Evolutionary conservation across 2,113 vertebrate species (phyloP).

Genomic region (Hippocampus guttulatus): DNA sequence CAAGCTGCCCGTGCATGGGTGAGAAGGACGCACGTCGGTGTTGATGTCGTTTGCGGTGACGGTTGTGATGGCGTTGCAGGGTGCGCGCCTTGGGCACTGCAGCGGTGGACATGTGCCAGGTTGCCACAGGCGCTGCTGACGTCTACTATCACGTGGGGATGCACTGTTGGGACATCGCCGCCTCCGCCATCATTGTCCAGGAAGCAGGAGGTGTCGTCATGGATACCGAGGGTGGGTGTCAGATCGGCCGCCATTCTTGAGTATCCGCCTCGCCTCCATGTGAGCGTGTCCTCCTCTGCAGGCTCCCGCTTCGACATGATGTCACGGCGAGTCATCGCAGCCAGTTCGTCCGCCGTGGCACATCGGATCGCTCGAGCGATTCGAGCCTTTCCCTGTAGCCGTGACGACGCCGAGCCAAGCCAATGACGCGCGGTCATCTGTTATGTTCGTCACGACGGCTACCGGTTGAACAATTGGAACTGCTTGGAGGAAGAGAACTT

Average conservation of each 20-base stretch:
- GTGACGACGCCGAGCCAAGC: constrained; percentile 35
- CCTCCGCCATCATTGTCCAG: constrained; percentile 78
- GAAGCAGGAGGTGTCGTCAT: constrained; percentile 82
- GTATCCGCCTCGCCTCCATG: too few species aligned
- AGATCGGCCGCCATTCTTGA: background rate
- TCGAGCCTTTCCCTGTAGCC: constrained; percentile 49
- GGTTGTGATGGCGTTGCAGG: constrained; percentile 44
- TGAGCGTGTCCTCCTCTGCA: constrained; percentile 10
- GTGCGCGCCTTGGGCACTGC: constrained; percentile 82
- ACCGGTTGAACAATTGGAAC: background rate
- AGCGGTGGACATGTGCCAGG: constrained; percentile 86
- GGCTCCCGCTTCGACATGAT: constrained; percentile 60
- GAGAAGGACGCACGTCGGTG: constrained; percentile 22
- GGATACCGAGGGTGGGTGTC: constrained; percentile 71
- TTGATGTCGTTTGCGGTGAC: too few species aligned
- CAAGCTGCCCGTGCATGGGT: constrained; percentile 82
- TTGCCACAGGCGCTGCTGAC: constrained; percentile 80
- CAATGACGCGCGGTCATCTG: background rate
- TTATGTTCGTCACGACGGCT: background rate
- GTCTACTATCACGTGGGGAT: constrained; percentile 87
- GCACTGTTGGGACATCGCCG: constrained; percentile 89
- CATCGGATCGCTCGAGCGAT: constrained; percentile 27
- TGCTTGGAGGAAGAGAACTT: background rate
- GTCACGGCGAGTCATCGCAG: constrained; percentile 58
- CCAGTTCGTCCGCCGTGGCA: constrained; percentile 44